phyloP scores from a whole-genome alignment of 1,140 invertebrate genomes.

The Parasteatoda tepidariorum region DNA sequence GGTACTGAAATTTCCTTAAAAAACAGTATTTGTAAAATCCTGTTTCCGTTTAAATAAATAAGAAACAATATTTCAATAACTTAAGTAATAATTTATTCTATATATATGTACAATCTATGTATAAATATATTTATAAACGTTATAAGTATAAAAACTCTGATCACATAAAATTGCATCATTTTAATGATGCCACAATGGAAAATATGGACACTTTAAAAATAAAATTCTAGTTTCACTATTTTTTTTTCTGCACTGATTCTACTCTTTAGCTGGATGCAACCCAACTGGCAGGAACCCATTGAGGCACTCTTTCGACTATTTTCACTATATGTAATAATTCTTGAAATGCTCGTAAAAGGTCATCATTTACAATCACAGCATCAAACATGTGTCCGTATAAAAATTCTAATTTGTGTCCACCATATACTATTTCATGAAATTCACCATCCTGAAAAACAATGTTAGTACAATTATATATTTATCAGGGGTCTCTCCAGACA shows the following conservation, averaged over 20 bases:
- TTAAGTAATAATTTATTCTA: constrained; percentile 52
- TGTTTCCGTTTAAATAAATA: too few relatives aligned
- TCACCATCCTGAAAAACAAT: constrained; percentile 83
- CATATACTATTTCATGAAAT: constrained; percentile 88
- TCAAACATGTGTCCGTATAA: constrained; percentile 96
- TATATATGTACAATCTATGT: constrained; percentile 39
- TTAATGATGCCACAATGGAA: not conserved
- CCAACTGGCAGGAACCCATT: constrained; percentile 97
- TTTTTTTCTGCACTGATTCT: constrained; percentile 35
- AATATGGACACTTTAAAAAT: constrained; percentile 22
- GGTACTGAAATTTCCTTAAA: too few relatives aligned
- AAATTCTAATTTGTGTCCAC: constrained; percentile 90
- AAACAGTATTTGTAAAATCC: too few relatives aligned
- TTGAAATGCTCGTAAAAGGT: constrained; percentile 87
- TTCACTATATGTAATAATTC: constrained; percentile 85
- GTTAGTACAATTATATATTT: constrained; percentile 27
- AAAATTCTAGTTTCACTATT: constrained; percentile 36
- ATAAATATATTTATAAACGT: constrained; percentile 50
- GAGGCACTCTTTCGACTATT: constrained; percentile 89
- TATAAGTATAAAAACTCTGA: constrained; percentile 46
- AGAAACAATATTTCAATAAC: constrained; percentile 6
- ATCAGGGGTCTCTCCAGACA: too few relatives aligned
- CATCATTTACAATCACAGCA: constrained; percentile 90
- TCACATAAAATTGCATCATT: constrained; percentile 40
- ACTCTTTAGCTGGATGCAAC: constrained; percentile 59